Base-by-base conservation (phyloP, 1,140 invertebrate genomes). In the Hycleus cichorii region DNA sequence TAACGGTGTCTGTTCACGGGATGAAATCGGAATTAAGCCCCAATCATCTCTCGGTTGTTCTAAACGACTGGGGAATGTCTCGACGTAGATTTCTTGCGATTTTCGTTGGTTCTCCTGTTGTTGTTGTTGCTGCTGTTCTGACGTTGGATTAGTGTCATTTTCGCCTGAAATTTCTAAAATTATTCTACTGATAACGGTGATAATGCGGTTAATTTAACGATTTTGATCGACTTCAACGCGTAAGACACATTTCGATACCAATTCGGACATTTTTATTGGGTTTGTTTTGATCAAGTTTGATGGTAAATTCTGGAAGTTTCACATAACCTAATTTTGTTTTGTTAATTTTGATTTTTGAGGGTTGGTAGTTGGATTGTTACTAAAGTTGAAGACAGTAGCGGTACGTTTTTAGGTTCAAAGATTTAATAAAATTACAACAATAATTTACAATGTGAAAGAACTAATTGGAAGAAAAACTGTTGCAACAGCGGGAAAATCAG, bases 71-170 rank as follows among this genome's bases (percentile, higher is more conserved):
- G 80, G 77, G 63, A 83, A 84, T 44, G 82, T 86, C 69, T 87
- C 84, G 6, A 88, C 79, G 44, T 75, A 80, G 49, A 88, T 85
- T 57, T 85, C 78, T 39, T 76, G 75, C 2, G 80, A 69, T 66
- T 81, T 78, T 47, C 85, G 71, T 59, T 80, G 76, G 43, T 49
- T 58, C 12, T 57, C 57, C 65, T 46, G 59, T 55, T 50, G 46
- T 62, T 3, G 52, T 8, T 4, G 7, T 32, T 32, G 32, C 4
- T 32, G 32, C 4, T 32, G 12, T 8, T 57, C 52, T 50, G 59
- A 24, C 25, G 55, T 39, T 8, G 43, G 9, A 25, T 32, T 24
- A 48, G 57, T 61, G 7, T 64, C 59, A n/a, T 60, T 63, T 27
- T 57, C 60, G 27, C 49, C 47, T 4, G 49, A 48, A 25, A 53